These are phyloP conservation scores for Metalampra italica DNA, from an alignment of 2,888 invertebrate genomes.

Conservation along the genomic window DNA sequence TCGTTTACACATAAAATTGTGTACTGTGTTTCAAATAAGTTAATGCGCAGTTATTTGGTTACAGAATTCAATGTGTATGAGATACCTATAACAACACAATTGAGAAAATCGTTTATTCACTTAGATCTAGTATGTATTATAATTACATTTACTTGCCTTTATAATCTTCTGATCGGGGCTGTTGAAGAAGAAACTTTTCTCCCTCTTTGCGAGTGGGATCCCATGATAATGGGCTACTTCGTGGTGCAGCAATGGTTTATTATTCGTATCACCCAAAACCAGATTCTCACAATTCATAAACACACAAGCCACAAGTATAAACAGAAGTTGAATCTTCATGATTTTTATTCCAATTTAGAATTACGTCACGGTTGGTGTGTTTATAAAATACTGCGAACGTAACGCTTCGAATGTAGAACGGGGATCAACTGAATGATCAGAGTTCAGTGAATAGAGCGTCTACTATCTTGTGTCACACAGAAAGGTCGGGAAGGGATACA, in stretches of 20 bases:
- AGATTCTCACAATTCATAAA: slow-evolving; percentile 32
- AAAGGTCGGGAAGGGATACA: slow-evolving; percentile 16
- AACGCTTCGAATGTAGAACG: slow-evolving; percentile 8
- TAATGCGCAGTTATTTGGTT: no score
- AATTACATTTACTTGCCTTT: slow-evolving; percentile 33
- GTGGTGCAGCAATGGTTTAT: slow-evolving; percentile 32
- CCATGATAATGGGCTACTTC: slow-evolving; percentile 26
- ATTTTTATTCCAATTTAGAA: background rate
- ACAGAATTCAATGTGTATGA: no score
- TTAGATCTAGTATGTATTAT: no score
- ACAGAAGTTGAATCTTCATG: slow-evolving; percentile 26
- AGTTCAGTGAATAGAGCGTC: slow-evolving; percentile 19
- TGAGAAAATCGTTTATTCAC: no score
- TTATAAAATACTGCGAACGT: background rate
- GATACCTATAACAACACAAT: no score
- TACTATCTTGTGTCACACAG: slow-evolving; percentile 12
- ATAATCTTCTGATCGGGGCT: slow-evolving; percentile 33
- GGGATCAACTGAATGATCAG: slow-evolving; percentile 7
- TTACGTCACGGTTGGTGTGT: background rate
- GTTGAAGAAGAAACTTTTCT: slow-evolving; percentile 40
- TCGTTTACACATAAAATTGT: no score
- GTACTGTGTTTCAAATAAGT: no score
- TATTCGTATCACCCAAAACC: slow-evolving; percentile 34
- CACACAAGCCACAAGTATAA: slow-evolving; percentile 20
- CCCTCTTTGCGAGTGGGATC: slow-evolving; percentile 38